Base-by-base conservation (phyloP, 2,797 vertebrate genomes). In the Myotis daubentonii region DNA sequence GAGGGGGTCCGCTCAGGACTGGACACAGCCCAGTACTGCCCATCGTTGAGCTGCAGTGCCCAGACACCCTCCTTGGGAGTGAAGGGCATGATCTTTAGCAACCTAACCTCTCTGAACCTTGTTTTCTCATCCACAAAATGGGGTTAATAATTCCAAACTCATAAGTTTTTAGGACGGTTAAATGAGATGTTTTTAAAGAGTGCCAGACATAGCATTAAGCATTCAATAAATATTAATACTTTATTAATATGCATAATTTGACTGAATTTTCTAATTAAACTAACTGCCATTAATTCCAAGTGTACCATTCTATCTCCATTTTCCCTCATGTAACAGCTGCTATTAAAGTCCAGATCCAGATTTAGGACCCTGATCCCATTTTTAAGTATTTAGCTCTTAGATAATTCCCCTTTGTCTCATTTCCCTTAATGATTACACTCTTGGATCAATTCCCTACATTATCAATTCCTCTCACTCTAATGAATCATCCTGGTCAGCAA, bases 1-100 rank as follows among this genome's bases (percentile, higher is more conserved):
- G 49, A 98, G 88, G 0, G 96, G 96, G 98, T 98, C 23, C 98
- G 95, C 17, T 98, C 97, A 0, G 98, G 98, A 0, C 98, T 97
- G 2, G 98, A 98, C 17, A 98, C 98, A 0, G 98, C 98, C 98
- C 98, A 98, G 65, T 98, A 98, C n/a, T 98, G 97, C 0, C 98
- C 98, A 0, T 96, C 85, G 1, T 98, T 98, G 60, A 97, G 98
- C 95, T 98, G 98, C 72, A 98, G 4, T 0, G 98, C 98, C 98
- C 98, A 98, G 49, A 98, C 98, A 0, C 98, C 98, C 70, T 98
- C 98, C 33, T 98, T 98, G 0, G 98, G 98, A 0, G 97, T 98
- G 84, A 98, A 98, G 55, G 97, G 98, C 0, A 25, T 75, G 33
- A 91, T 80, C 65, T 88, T 91, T 86, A 53, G 9, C n/a, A 92